A percentile compares a stretch with the other conserved stretches of the same genome.
phyloP scores from a whole-genome alignment of 2,888 invertebrate genomes.

The Eristalis pertinax region DNA sequence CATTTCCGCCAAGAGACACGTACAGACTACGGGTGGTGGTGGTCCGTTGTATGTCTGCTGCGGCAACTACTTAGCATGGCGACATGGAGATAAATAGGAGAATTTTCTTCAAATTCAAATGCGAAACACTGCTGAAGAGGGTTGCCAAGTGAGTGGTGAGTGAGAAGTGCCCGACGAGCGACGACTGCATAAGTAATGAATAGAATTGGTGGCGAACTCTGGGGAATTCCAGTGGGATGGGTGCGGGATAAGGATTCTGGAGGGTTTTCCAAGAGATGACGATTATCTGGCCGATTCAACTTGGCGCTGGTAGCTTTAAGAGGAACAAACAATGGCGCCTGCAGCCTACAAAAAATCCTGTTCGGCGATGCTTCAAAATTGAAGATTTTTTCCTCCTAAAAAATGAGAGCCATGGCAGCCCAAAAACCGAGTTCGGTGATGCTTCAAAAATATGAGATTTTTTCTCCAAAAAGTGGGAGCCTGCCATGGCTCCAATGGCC shows the following conservation, averaged over 20 bases:
- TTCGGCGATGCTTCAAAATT: too few species aligned
- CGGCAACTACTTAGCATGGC: neutral
- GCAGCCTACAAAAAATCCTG: too few species aligned
- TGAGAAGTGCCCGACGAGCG: neutral
- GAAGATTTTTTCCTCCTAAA: too few species aligned
- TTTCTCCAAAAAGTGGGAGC: too few species aligned
- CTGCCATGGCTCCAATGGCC: too few species aligned
- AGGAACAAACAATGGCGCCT: too few species aligned
- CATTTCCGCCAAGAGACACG: slow-evolving; percentile 26
- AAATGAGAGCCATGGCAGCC: too few species aligned
- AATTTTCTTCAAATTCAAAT: neutral
- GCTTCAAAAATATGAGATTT: too few species aligned
- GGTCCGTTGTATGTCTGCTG: neutral
- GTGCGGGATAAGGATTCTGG: neutral
- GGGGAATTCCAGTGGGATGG: neutral
- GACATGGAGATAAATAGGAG: neutral
- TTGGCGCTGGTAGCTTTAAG: too few species aligned
- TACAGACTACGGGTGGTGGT: neutral
- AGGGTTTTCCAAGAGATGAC: neutral
- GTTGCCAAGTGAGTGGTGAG: neutral
- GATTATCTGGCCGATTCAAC: too few species aligned
- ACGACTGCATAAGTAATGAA: neutral
- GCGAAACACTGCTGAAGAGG: neutral
- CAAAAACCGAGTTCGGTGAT: too few species aligned
- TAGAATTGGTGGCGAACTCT: neutral